phyloP scores from a whole-genome alignment of 1,140 invertebrate genomes.

The Sarcophaga peregrina region DNA sequence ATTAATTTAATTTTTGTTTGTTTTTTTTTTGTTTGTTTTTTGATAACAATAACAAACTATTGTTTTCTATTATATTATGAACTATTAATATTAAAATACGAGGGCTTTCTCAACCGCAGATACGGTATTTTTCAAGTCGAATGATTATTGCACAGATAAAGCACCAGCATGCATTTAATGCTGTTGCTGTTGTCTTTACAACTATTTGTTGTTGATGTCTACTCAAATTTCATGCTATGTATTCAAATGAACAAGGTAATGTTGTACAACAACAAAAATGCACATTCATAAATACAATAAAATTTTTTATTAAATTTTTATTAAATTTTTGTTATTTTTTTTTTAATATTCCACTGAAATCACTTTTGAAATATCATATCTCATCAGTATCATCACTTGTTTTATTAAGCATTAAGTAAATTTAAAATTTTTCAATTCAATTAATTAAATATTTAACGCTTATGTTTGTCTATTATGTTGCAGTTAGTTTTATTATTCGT shows the following conservation, averaged over 20 bases:
- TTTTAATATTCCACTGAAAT: background rate
- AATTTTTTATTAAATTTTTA: background rate
- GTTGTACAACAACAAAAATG: background rate
- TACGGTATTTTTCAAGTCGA: background rate
- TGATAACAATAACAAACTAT: background rate
- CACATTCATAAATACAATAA: background rate
- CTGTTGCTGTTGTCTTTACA: background rate
- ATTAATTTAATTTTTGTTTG: no score
- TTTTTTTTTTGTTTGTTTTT: background rate
- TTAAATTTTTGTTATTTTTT: background rate
- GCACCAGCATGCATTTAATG: background rate
- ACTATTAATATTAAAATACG: background rate
- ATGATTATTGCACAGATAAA: background rate
- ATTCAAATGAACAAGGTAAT: slow-evolving; percentile 12
- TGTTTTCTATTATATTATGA: background rate
- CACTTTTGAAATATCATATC: no score
- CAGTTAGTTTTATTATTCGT: background rate
- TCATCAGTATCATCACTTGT: background rate
- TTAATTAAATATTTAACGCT: background rate
- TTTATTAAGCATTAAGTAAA: no score
- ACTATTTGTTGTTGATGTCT: background rate
- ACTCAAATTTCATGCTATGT: slow-evolving; percentile 26
- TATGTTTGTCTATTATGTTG: background rate
- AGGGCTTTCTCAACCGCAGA: slow-evolving; percentile 20
- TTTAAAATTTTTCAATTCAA: no score